Evolutionary conservation across 35 echinoderm and acorn worm species (phyloP).

Genomic region (Apostichopus parvimensis): DNA sequence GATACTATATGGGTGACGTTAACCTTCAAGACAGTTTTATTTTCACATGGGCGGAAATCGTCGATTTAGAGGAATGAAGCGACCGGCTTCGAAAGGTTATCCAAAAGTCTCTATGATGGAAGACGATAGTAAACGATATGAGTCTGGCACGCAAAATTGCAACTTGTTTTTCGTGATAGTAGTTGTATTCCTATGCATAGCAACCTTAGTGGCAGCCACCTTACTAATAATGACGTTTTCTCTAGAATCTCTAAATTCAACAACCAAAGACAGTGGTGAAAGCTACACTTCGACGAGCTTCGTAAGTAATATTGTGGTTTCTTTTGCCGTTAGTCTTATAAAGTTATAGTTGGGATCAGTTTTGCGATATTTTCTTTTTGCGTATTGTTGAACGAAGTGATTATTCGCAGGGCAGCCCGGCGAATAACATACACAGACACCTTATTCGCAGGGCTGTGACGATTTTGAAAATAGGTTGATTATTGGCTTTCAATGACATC

Average conservation of each 20-base stretch:
- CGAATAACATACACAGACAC: too few species aligned
- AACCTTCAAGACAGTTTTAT: neutral
- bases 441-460: too few species aligned
- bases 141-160: neutral
- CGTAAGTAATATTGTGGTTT: constrained; percentile 3
- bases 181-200: neutral
- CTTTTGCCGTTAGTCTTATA: neutral
- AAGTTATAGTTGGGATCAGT: neutral
- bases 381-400: too few species aligned
- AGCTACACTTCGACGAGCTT: constrained; percentile 6
- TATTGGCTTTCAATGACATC: too few species aligned
- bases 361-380: too few species aligned
- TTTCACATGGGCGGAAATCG: constrained; percentile 41
- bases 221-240: neutral
- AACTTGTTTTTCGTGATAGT: neutral
- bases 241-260: neutral
- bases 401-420: too few species aligned
- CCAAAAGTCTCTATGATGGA: neutral
- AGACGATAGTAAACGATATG: neutral
- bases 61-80: constrained; percentile 42
- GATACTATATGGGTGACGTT: neutral
- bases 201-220: neutral
- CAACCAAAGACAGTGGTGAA: neutral
- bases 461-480: too few species aligned
- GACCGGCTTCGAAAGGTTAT: neutral